Percentiles rank a stretch among this genome's conserved stretches.
These are phyloP conservation scores for Spermophilus dauricus DNA, from an alignment of 2,113 vertebrate genomes.

Conservation along the genomic window DNA sequence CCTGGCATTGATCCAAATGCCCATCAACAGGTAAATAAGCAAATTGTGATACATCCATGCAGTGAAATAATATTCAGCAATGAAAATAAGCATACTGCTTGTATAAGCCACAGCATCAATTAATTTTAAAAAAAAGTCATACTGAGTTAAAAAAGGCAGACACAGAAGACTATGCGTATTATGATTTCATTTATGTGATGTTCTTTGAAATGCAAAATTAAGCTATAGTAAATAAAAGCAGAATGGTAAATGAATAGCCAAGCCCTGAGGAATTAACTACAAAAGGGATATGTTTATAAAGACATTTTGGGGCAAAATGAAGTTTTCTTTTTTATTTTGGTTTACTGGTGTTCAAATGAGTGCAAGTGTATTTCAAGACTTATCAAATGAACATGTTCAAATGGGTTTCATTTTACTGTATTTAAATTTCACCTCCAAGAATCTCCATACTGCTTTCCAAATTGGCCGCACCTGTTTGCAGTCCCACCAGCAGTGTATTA, in stretches of 20 bases:
- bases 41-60: not conserved
- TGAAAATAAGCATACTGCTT: not conserved
- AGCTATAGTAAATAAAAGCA: not conserved
- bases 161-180: not conserved
- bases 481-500: too few species aligned
- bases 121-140: not conserved
- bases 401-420: not conserved
- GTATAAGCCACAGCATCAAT: not conserved
- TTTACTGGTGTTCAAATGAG: not conserved
- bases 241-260: not conserved
- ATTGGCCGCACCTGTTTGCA: too few species aligned
- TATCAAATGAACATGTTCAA: not conserved
- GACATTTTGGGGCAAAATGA: not conserved
- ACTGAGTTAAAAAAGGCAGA: not conserved
- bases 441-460: too few species aligned
- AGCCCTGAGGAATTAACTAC: not conserved
- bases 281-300: not conserved
- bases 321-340: not conserved
- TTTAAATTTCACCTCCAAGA: not conserved
- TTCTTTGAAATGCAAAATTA: not conserved
- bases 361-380: not conserved
- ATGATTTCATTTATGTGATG: not conserved
- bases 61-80: slow-evolving; percentile 38
- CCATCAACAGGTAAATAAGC: slow-evolving; percentile 26
- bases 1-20: not conserved